Conservation (phyloP, 2,888 invertebrate genomes). For the Petrolisthes cinctipes region DNA sequence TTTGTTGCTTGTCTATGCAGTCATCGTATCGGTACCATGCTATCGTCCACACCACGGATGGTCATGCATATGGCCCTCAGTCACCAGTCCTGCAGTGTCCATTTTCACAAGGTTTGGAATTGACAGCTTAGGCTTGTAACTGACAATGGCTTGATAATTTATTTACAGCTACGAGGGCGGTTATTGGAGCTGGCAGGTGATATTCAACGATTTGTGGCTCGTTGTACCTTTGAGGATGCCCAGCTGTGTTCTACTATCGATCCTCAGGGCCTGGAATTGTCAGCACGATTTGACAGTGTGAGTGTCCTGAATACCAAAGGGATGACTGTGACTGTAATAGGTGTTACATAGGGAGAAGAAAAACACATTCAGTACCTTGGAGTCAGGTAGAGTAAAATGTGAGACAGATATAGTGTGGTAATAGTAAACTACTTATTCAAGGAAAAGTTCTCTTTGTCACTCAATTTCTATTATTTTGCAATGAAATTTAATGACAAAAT, state of each 20-base stretch:
- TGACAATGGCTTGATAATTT: background rate
- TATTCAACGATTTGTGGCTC: constrained; percentile 45
- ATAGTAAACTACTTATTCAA: no score
- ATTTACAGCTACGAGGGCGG: constrained; percentile 39
- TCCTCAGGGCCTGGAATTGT: constrained; percentile 34
- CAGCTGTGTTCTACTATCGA: constrained; percentile 45
- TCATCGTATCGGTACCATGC: no score
- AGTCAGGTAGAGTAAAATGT: background rate
- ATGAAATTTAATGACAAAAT: no score
- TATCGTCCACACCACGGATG: no score
- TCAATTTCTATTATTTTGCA: no score
- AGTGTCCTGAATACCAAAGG: background rate
- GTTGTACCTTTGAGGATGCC: constrained; percentile 39
- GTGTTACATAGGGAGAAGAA: background rate
- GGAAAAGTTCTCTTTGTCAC: no score
- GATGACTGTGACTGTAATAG: background rate
- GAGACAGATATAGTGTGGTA: background rate
- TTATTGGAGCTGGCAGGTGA: constrained; percentile 41
- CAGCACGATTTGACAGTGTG: constrained; percentile 51
- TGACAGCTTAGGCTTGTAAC: no score
- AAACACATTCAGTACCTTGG: background rate
- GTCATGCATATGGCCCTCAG: no score
- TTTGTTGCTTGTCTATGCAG: background rate
- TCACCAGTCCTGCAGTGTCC: no score
- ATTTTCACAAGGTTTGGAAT: no score